A percentile compares a stretch with the other conserved stretches of the same genome.
phyloP scores from a whole-genome alignment of 2,797 vertebrate species.

The Brotogeris chrysoptera region DNA sequence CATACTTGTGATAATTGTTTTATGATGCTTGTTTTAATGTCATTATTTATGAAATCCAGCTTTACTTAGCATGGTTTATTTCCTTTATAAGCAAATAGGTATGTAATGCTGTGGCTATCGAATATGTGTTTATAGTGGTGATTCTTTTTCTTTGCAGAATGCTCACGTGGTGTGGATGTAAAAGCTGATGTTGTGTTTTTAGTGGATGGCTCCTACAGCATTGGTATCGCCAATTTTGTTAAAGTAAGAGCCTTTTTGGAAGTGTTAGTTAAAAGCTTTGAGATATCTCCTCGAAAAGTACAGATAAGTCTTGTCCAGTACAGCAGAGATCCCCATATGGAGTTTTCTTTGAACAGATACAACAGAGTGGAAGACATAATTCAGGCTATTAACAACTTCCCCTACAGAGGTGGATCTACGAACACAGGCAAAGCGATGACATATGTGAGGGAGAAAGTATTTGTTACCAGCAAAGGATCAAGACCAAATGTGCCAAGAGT shows the following conservation, averaged over 20 bases:
- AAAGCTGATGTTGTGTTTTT: slow-evolving; percentile 95
- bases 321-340: slow-evolving; percentile 92
- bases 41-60: not conserved
- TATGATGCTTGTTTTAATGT: not conserved
- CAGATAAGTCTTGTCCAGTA: slow-evolving; percentile 98
- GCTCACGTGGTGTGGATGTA: slow-evolving; percentile 91
- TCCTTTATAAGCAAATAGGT: not conserved
- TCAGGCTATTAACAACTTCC: slow-evolving; percentile 90
- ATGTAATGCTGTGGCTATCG: not conserved
- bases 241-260: slow-evolving; percentile 96
- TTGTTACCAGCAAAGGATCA: slow-evolving; percentile 84
- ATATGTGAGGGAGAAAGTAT: slow-evolving; percentile 92
- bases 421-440: slow-evolving; percentile 98
- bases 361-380: slow-evolving; percentile 85
- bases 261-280: slow-evolving; percentile 93
- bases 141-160: slow-evolving; percentile 82
- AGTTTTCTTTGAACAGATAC: slow-evolving; percentile 92
- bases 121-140: not conserved
- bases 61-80: not conserved
- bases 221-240: slow-evolving; percentile 93
- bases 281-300: slow-evolving; percentile 89
- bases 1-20: too few relatives aligned
- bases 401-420: slow-evolving; percentile 96
- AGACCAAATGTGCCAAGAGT: slow-evolving; percentile 89
- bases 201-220: slow-evolving; percentile 99